Percentiles rank a stretch among this genome's conserved stretches.
phyloP scores from a whole-genome alignment of 2,113 vertebrate genomes.

The Erpornis zantholeuca region DNA sequence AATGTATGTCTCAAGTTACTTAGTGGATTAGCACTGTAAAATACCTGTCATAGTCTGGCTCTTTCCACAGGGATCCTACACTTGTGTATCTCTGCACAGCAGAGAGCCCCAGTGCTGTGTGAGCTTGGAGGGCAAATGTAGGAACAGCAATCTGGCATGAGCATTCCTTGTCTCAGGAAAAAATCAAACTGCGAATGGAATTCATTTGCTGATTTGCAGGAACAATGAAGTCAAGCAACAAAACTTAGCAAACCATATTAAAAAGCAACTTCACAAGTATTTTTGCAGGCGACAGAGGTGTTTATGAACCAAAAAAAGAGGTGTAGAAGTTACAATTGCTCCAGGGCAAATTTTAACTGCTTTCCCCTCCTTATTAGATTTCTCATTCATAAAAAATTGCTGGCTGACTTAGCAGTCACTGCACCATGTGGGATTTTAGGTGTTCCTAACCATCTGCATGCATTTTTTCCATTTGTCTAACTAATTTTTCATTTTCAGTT shows the following conservation, averaged over 20 bases:
- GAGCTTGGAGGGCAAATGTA: neutral
- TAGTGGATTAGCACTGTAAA: neutral
- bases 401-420: constrained; percentile 11
- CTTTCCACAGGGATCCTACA: neutral
- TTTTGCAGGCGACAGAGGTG: constrained; percentile 50
- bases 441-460: neutral
- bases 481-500: neutral
- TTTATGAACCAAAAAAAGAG: constrained; percentile 24
- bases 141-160: neutral
- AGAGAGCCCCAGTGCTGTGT: neutral
- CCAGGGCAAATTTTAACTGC: constrained; percentile 31
- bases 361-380: constrained; percentile 27
- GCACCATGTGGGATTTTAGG: neutral
- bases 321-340: constrained; percentile 16
- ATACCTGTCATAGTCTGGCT: neutral
- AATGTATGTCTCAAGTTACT: neutral
- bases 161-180: neutral
- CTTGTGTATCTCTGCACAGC: neutral
- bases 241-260: constrained; percentile 29
- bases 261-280: constrained; percentile 42
- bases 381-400: constrained; percentile 45
- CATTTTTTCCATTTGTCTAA: neutral
- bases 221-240: constrained; percentile 48
- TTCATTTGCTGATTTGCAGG: constrained; percentile 38
- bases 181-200: constrained; percentile 1